These are phyloP conservation scores for Andrena trimmerana DNA, from an alignment of 2,888 invertebrate genomes.

Conservation along the genomic window DNA sequence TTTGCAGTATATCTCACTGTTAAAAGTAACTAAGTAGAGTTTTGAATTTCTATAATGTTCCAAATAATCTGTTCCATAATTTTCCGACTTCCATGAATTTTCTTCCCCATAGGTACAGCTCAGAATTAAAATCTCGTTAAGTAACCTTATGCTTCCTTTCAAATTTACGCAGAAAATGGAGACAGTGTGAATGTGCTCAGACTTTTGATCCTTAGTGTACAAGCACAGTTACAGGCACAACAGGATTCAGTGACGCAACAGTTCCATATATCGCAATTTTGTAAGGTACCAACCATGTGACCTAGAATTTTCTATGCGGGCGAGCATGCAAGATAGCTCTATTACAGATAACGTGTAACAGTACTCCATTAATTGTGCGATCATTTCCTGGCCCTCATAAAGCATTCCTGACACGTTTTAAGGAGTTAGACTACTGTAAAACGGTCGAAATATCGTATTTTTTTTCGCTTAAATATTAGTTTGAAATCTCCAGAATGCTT, in stretches of 20 bases:
- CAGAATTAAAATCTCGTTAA: neutral
- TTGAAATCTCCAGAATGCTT: too few relatives aligned
- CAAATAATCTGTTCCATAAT: neutral
- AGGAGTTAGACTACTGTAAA: neutral
- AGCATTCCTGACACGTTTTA: neutral
- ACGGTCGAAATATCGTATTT: too few relatives aligned
- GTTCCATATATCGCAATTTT: constrained; percentile 23
- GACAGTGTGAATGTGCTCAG: neutral
- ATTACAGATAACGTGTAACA: constrained; percentile 7
- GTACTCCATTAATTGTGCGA: constrained; percentile 5
- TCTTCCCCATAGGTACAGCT: neutral
- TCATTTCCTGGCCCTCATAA: neutral
- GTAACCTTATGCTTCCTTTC: neutral
- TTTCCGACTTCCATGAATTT: neutral
- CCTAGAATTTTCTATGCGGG: neutral
- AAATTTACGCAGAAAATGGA: neutral
- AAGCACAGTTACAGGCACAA: neutral
- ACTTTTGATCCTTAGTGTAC: neutral
- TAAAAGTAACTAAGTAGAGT: neutral
- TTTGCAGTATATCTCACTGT: neutral
- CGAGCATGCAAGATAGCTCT: neutral
- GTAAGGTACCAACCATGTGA: neutral
- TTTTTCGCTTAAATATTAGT: too few relatives aligned
- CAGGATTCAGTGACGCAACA: neutral
- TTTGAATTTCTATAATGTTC: neutral